A percentile compares a stretch with the other conserved stretches of the same genome.
Evolutionary conservation across 2,113 vertebrate genomes (phyloP).

Genomic region (Puntigrus tetrazona): DNA sequence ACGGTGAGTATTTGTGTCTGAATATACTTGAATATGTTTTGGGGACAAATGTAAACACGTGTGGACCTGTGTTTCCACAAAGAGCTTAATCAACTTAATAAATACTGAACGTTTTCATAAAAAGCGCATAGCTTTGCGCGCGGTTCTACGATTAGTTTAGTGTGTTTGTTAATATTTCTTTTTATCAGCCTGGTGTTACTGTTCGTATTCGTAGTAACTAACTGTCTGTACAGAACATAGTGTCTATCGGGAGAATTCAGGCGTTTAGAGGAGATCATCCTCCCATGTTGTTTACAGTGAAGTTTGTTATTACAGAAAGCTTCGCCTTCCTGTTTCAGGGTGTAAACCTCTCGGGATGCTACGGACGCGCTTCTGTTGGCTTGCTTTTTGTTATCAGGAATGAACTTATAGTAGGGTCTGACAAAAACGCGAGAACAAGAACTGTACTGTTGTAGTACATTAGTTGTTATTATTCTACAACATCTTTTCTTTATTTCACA

Average conservation of each 20-base stretch:
- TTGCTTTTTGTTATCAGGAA: no score
- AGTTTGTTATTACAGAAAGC: not conserved
- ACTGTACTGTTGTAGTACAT: no score
- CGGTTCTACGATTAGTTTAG: not conserved
- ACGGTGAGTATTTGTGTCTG: constrained; percentile 59
- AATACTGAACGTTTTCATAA: not conserved
- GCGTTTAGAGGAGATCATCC: not conserved
- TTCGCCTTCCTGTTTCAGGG: not conserved
- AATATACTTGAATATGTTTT: not conserved
- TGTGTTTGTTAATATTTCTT: not conserved
- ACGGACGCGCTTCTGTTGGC: no score
- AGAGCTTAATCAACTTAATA: not conserved
- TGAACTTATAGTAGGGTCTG: no score
- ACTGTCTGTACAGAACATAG: not conserved
- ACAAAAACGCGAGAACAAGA: no score
- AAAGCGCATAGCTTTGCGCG: not conserved
- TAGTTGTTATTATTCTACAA: no score
- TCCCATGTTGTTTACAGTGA: not conserved
- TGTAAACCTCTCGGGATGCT: not conserved
- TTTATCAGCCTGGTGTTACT: not conserved
- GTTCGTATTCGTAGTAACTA: not conserved
- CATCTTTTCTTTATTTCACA: no score
- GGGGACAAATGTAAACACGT: not conserved
- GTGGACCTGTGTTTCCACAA: not conserved
- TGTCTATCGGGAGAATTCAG: not conserved